phyloP scores from a whole-genome alignment of 2,113 vertebrate genomes.

The Neofelis nebulosa region DNA sequence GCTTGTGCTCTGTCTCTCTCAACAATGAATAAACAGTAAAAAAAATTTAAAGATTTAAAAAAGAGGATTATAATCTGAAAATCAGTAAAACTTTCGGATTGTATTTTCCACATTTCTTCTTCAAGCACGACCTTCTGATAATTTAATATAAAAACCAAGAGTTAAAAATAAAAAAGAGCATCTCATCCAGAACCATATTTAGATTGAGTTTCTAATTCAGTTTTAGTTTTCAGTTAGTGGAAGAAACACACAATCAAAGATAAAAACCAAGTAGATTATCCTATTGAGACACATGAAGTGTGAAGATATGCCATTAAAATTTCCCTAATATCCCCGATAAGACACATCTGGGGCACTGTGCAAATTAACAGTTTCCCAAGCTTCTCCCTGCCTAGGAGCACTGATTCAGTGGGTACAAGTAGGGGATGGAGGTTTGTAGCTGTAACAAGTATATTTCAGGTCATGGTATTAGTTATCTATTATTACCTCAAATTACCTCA shows the following conservation, averaged over 20 bases:
- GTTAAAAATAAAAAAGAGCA: constrained; percentile 35
- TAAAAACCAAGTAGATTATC: neutral
- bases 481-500: neutral
- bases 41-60: neutral
- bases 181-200: neutral
- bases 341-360: neutral
- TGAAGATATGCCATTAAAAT: neutral
- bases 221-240: neutral
- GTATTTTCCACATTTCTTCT: neutral
- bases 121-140: neutral
- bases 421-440: neutral
- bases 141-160: constrained; percentile 10
- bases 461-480: neutral
- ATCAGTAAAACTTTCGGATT: neutral
- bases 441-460: neutral
- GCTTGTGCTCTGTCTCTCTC: no score
- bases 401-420: neutral
- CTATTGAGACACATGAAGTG: neutral
- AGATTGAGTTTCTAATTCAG: neutral
- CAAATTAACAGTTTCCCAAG: neutral
- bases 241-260: neutral
- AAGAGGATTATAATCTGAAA: neutral
- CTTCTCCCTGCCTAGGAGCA: neutral
- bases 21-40: no score
- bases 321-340: neutral